Base-by-base conservation (phyloP, 1,140 invertebrate genomes). In the Neotoxoptera formosana region DNA sequence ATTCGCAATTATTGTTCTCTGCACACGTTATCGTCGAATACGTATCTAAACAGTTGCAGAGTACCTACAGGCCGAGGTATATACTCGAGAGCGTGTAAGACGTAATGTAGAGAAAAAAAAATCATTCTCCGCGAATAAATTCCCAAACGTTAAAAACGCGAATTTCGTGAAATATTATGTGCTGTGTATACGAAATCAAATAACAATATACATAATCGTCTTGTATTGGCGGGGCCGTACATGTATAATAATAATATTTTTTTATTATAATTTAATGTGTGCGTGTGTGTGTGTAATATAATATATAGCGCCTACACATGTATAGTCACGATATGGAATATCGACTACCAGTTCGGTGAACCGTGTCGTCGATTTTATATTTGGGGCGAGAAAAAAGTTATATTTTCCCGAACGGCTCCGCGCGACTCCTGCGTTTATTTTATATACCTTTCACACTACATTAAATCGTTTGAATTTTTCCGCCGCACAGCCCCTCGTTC, bases 381-480 rank as follows among this genome's bases (percentile, higher is more conserved):
- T 89, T 89, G 25, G 86, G 14, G 21, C 41, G 41, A 41, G 8
- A 41, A 56, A 51, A 89, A 89, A 89, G 48, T 88, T 88, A 53
- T 89, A 53, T 89, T 89, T 89, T n/a, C n/a, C n/a, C 88, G 9
- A 41, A 53, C 21, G 51, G 51, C 86, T 48, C 47, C 34, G 30
- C 51, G 51, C 17, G 47, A 88, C 34, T 89, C 21, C 48, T 53
- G 41, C 88, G 88, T 56, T 89, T 89, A 56, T 89, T n/a, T n/a
- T 53, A 25, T 36, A 51, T 89, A 89, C 88, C 88, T 89, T 89
- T 89, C 21, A 89, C 88, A 56, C 88, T 89, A 89, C 88, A 89
- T 89, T 89, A 89, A 89, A 56, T 56, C 88, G 88, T 89, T 89
- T 36, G 88, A 89, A 89, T 89, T 89, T 89, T 36, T 36, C 34